Evolutionary conservation across 2,113 vertebrate species (phyloP), one percentile per base, ranked within the genome.

Genomic region (Hippocampus zosterae): DNA sequence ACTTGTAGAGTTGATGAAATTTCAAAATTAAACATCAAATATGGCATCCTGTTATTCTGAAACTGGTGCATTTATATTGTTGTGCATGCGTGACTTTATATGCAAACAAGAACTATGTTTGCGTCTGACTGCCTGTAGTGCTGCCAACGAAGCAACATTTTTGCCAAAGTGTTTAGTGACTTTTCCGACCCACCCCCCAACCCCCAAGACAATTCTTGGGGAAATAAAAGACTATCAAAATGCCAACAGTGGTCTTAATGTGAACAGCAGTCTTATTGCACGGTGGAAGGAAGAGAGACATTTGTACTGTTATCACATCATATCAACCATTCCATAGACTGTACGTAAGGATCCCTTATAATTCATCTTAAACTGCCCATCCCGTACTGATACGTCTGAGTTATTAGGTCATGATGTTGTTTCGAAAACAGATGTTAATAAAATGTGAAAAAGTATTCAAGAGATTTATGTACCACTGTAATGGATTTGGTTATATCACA

Each of bases 361-460:
- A 15, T 27, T 57, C 55, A 27, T 57, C 12, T 27, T 16, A 27
- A 15, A 27, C 8, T 55, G 42, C 71, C 48, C 5, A 21, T 52
- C 48, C 48, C 19, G 1, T 52, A 52, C 48, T 52, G 48, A 61
- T 67, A 66, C 29, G 37, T 23, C 73, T 63, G 61, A 61, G n/a
- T 57, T 57, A 72, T 61, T 64, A 40, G 37, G 50, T 59, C 25
- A 16, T 50, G 4, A 29, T 63, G 53, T 65, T 73, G 41, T 70
- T 75, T 40, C 73, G 70, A 62, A 80, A 80, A 82, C 50, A 65
- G 27, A 78, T 71, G 27, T 59, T 59, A 27, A 29, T 16, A 18
- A 59, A 59, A 33, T 18, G 57, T 25, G 10, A 56, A 56, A 11
- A 23, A 13, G 23, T 56, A 56, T 56, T 56, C 10, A 1, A 12